Percentiles rank a stretch among this genome's conserved stretches.
Conservation (phyloP, 2,113 vertebrate species). For the Cercopithecus mona region DNA sequence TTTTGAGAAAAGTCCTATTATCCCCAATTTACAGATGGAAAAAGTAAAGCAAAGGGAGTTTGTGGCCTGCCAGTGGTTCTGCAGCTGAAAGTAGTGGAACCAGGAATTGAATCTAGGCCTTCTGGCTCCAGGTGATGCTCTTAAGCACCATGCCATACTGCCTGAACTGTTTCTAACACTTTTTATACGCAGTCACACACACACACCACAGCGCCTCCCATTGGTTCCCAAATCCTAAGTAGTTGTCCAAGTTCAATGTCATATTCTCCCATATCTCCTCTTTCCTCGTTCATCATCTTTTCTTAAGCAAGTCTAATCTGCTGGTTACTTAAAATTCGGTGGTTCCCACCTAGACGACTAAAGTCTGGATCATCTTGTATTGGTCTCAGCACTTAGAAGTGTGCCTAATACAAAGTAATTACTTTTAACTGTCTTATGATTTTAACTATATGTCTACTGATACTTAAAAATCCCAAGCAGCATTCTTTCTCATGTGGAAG, state of each 20-base stretch:
- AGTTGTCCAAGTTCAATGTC: not conserved
- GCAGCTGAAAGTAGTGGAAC: not conserved
- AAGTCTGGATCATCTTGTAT: not conserved
- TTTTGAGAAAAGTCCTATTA: not conserved
- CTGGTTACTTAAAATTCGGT: slow-evolving; percentile 4
- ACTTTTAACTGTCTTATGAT: not conserved
- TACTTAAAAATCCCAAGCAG: not conserved
- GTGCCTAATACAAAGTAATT: not conserved
- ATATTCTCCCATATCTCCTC: not conserved
- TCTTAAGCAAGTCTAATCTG: not conserved
- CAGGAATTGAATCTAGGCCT: not conserved
- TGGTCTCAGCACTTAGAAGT: not conserved
- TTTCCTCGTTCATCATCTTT: not conserved
- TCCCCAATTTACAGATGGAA: not conserved
- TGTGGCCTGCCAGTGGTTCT: not conserved
- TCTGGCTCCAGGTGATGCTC: not conserved
- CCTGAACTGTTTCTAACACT: not conserved
- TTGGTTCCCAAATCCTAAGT: not conserved
- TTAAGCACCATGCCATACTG: not conserved
- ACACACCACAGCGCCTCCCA: not conserved
- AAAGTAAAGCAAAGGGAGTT: not conserved
- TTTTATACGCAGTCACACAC: not conserved
- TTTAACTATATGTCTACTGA: not conserved
- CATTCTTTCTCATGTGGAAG: not conserved
- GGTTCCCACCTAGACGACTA: not conserved